Percentiles rank a stretch among this genome's conserved stretches.
Conservation (phyloP, 2,797 vertebrate genomes). For the Mormyrus proboscirostris region DNA sequence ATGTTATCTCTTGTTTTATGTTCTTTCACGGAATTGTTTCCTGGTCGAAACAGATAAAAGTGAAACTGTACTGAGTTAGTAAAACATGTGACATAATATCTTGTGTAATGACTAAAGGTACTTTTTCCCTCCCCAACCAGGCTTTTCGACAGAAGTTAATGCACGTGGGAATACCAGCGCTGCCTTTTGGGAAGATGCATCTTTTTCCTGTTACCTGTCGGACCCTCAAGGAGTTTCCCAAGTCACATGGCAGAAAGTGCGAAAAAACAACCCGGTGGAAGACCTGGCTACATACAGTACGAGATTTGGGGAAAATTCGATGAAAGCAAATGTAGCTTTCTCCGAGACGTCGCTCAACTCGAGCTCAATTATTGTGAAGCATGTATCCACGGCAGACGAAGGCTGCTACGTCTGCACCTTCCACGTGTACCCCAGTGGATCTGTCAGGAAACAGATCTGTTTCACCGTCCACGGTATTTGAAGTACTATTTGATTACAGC, state of each 20-base stretch:
- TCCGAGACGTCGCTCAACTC: slow-evolving; percentile 36
- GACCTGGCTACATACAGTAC: slow-evolving; percentile 53
- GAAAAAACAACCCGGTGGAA: neutral
- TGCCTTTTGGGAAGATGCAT: slow-evolving; percentile 14
- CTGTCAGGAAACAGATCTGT: slow-evolving; percentile 41
- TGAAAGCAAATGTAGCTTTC: slow-evolving; percentile 26
- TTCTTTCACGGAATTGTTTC: neutral
- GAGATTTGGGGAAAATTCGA: slow-evolving; percentile 38
- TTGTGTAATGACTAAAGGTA: neutral
- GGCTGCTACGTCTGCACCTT: slow-evolving; percentile 58
- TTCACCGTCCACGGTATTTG: slow-evolving; percentile 52
- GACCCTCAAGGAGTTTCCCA: slow-evolving; percentile 48
- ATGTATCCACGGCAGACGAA: slow-evolving; percentile 51
- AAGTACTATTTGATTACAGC: neutral
- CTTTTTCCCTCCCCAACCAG: slow-evolving; percentile 29
- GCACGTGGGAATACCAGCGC: slow-evolving; percentile 23
- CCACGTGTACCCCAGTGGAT: slow-evolving; percentile 49
- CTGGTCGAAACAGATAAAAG: neutral
- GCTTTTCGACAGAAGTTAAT: slow-evolving; percentile 19
- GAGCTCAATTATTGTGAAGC: slow-evolving; percentile 45
- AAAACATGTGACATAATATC: neutral
- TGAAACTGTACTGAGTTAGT: neutral
- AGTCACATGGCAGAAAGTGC: slow-evolving; percentile 52
- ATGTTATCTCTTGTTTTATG: neutral
- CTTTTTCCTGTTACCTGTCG: slow-evolving; percentile 35